Base-by-base conservation (phyloP, 2,797 vertebrate genomes). In the Aeoliscus strigatus region DNA sequence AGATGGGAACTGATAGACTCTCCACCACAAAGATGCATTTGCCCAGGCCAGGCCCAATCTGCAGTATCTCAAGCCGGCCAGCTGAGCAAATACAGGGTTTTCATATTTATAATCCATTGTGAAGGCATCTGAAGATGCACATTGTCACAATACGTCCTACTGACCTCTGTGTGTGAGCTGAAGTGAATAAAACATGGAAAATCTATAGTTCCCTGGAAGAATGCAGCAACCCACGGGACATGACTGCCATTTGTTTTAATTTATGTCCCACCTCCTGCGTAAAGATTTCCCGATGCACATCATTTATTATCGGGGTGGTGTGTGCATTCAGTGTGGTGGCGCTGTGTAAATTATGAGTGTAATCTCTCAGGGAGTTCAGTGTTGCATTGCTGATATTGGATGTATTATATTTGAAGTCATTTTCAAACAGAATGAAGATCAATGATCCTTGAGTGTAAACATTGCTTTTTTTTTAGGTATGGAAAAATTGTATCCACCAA, bases 401-500 rank as follows among this genome's bases (percentile, higher is more conserved):
- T 45, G 18, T 21, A 3, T 28, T 43, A 29, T 52, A 42, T 2
- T 31, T 14, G 15, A 27, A 5, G 17, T 31, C 39, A 14, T 31
- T 48, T 29, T 39, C n/a, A 10, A 8, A 55, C 21, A 35, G 9
- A 18, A 49, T 1, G 2, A 34, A n/a, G n/a, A n/a, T n/a, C n/a
- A n/a, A n/a, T n/a, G n/a, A n/a, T n/a, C n/a, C n/a, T n/a, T n/a
- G 6, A 67, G 2, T 37, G 3, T 60, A 32, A 60, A 61, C n/a
- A 27, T 57, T 10, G 30, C 15, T 78, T 14, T 76, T 71, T 73
- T 30, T 52, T 47, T 70, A 97, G 94, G 40, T 96, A 93, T 13
- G 94, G 94, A 69, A 97, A 96, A 84, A 97, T 97, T 8, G 92
- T 97, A 24, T 97, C 94, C 64, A 96, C 94, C n/a, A 96, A 95